Evolutionary conservation across 2,888 invertebrate genomes (phyloP), one percentile per base, ranked within the genome.

Genomic region (Sphaerophoria rueppellii): DNA sequence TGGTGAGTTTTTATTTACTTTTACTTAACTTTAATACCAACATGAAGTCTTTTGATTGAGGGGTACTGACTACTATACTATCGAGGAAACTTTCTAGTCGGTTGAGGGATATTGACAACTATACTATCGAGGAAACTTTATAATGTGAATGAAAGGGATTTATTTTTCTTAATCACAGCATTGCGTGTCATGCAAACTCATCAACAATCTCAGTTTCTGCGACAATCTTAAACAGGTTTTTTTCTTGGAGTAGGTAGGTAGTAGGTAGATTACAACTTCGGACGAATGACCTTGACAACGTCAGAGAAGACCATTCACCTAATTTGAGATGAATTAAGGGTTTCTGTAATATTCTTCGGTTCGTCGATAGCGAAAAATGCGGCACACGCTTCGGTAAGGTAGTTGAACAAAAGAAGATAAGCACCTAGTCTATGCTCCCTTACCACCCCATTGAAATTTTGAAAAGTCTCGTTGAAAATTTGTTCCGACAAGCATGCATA

Each of bases 1-100:
- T 99, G 99, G 99, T 99, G 93, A 93, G 95, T 88, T 70, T 34
- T 57, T 69, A 0, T n/a, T 37, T 52, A 2, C 54, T 37, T 24
- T 9, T 11, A 43, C 9, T 43, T 43, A 43, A 43, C 9, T 43
- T 43, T 9, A 43, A 43, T 43, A 11, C n/a, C n/a, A n/a, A n/a
- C 2, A 40, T 24, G 2, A 24, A 24, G 2, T 24, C 24, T 24
- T 1, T 40, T 40, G 40, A 4, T 1, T 40, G 9, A 40, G 40
- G 40, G 4, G 12, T 16, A 54, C 14, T 48, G 37, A 37, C 40
- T 11, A 34, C 52, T 67, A n/a, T 12, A 43, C 24, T 60, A 40
- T 40, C 67, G 67, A 52, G 67, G 67, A 67, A 65, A 35, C 11
- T 43, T 43, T 37, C 9, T 37, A 9, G n/a, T 6, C 4, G 50